Conservation (phyloP, 2,113 vertebrate genomes). For the Lucifuga dentata region DNA sequence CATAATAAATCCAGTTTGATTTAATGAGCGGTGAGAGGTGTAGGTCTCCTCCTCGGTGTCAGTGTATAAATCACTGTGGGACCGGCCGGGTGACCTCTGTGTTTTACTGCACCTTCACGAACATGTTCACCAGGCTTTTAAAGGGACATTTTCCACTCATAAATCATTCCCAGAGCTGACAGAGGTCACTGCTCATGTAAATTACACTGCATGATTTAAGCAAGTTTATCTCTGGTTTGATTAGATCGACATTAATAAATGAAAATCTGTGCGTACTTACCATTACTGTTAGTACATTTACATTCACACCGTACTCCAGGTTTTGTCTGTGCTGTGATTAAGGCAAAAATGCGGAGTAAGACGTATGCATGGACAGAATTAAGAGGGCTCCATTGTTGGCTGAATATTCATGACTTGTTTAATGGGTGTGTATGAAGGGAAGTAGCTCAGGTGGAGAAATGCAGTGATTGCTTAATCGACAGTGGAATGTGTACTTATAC, state of each 20-base stretch:
- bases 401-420: too few relatives aligned
- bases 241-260: slow-evolving; percentile 58
- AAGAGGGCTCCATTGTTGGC: too few relatives aligned
- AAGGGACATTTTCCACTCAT: slow-evolving; percentile 35
- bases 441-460: too few relatives aligned
- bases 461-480: too few relatives aligned
- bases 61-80: slow-evolving; percentile 40
- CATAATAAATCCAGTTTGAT: slow-evolving; percentile 37
- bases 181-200: slow-evolving; percentile 45
- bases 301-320: too few relatives aligned
- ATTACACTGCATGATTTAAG: slow-evolving; percentile 33
- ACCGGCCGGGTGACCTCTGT: slow-evolving; percentile 52
- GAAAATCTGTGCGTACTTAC: slow-evolving; percentile 31
- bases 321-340: too few relatives aligned
- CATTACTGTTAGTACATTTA: too few relatives aligned
- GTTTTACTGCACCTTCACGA: slow-evolving; percentile 48
- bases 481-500: too few relatives aligned
- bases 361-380: too few relatives aligned
- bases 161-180: slow-evolving; percentile 33
- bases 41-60: slow-evolving; percentile 14
- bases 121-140: slow-evolving; percentile 36
- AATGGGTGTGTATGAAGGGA: too few relatives aligned
- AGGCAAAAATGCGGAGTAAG: too few relatives aligned
- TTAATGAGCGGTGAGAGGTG: slow-evolving; percentile 48
- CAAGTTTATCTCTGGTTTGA: slow-evolving; percentile 42